Evolutionary conservation across 1,140 invertebrate genomes (phyloP), one percentile per base, ranked within the genome.

Genomic region (Chrysomallon squamiferum): DNA sequence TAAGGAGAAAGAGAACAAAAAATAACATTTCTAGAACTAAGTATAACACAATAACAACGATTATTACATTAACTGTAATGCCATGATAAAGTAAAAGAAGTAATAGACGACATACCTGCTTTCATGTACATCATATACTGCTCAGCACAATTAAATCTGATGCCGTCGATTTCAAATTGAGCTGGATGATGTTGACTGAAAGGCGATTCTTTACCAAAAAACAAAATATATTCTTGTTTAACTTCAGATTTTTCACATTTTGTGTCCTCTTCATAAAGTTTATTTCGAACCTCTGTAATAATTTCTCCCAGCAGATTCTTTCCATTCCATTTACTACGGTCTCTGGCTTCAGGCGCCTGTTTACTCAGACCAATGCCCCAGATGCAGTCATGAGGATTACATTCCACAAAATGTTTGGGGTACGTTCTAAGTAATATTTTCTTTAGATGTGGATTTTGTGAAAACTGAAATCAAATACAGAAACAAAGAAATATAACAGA

Each of bases 101-200:
- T 20, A 47, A n/a, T 22, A 5, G 45, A 5, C 33, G 20, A 35
- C 62, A 59, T 67, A 79, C 80, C 65, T 70, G 82, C 82, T 79
- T 84, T 84, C 59, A 68, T 67, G 45, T 81, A 72, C 82, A 84
- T 82, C 79, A 81, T 81, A 59, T 75, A 84, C 50, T 84, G 80
- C 59, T 82, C 80, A 29, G 79, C 72, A 75, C 76, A 80, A 60
- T 66, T 74, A 59, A 72, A 82, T 18, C 13, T 54, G n/a, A 66
- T 50, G 2, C 62, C 72, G 60, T 80, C 74, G 9, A 78, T 60
- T 18, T 38, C 25, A 54, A 83, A 82, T 13, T 22, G 52, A 18
- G 43, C 65, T 4, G 60, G 61, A 52, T 80, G 62, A 65, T 71
- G 75, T 58, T 83, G 79, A 68, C 79, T 81, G 60, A 75, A 64